phyloP scores from a whole-genome alignment of 2,113 vertebrate genomes.

The Nannospalax galili region DNA sequence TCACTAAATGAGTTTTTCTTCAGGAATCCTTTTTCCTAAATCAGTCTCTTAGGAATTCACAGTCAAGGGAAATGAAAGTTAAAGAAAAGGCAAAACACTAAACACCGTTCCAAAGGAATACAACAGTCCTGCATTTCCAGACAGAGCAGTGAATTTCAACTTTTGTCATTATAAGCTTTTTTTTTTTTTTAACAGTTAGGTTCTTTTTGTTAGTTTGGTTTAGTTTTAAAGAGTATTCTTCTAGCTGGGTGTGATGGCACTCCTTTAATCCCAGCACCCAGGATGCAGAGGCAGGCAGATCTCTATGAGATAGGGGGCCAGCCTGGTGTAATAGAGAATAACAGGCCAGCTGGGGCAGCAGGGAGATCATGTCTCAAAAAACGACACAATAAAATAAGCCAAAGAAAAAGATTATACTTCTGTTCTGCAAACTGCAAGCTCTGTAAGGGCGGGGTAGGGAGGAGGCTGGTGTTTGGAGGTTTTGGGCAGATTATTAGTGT shows the following conservation, averaged over 20 bases:
- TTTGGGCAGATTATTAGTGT: no score
- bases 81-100: neutral
- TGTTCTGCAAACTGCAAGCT: neutral
- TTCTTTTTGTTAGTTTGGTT: neutral
- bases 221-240: no score
- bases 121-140: neutral
- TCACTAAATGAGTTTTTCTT: no score
- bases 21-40: neutral
- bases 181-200: neutral
- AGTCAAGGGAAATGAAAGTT: neutral
- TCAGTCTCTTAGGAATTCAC: neutral
- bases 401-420: neutral
- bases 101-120: neutral
- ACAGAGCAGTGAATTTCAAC: neutral
- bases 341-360: no score
- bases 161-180: neutral
- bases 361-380: no score
- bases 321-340: no score
- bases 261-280: no score
- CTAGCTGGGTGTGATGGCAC: no score
- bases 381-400: no score
- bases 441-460: neutral
- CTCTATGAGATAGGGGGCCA: no score
- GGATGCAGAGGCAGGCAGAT: no score
- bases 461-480: neutral